Percentiles rank a stretch among this genome's conserved stretches.
Conservation (phyloP, 2,888 invertebrate genomes). For the Pardosa pseudoannulata region DNA sequence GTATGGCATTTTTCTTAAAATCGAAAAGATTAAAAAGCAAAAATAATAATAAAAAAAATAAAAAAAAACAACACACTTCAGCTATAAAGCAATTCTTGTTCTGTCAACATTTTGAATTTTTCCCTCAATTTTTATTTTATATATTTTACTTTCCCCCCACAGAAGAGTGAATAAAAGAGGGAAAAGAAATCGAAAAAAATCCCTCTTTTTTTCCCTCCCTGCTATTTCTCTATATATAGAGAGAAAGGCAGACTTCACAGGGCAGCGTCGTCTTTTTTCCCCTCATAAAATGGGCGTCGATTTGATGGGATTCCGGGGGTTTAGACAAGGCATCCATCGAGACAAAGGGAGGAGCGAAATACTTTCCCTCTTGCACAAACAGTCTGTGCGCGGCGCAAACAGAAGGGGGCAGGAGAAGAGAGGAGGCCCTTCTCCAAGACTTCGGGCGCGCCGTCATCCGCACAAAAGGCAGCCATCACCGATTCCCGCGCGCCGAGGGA, state of each 20-base stretch:
- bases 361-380: conserved; percentile 61
- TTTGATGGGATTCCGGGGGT: conserved; percentile 61
- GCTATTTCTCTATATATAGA: not conserved
- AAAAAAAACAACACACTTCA: not conserved
- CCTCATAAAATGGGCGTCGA: conserved; percentile 57
- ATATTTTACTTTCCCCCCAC: not conserved
- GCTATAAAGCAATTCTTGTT: not conserved
- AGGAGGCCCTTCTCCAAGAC: not conserved
- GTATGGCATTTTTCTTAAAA: not conserved
- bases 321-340: conserved; percentile 14
- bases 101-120: not conserved
- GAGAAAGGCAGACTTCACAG: not conserved
- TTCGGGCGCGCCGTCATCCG: conserved; percentile 49
- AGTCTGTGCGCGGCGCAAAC: conserved; percentile 35
- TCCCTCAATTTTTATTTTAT: not conserved
- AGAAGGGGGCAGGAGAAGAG: conserved; percentile 14
- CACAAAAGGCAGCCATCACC: conserved; percentile 67
- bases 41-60: too few species aligned
- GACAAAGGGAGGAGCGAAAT: conserved; percentile 29
- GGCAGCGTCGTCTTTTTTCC: not conserved
- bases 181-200: not conserved
- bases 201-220: not conserved
- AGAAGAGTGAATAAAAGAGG: not conserved
- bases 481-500: conserved; percentile 12
- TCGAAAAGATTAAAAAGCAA: too few species aligned